A percentile compares a stretch with the other conserved stretches of the same genome.
Evolutionary conservation across 2,888 invertebrate genomes (phyloP).

Genomic region (Acrobasis suavella): DNA sequence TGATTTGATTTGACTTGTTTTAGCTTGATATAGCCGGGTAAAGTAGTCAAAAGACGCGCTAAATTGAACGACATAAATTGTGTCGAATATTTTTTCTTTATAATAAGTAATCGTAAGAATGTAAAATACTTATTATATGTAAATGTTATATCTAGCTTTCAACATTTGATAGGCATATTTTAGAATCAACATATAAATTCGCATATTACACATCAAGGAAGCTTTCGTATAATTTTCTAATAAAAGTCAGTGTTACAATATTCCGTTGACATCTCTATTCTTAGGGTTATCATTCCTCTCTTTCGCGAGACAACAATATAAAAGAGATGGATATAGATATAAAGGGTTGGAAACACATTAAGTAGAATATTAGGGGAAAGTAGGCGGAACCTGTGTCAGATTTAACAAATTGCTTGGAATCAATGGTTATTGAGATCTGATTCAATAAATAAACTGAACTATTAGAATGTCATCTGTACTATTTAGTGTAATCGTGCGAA

Average conservation of each 20-base stretch:
- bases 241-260: slow-evolving; percentile 55
- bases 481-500: slow-evolving; percentile 17
- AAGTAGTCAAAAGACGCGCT: too few relatives aligned
- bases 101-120: too few relatives aligned
- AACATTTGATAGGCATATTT: not conserved
- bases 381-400: slow-evolving; percentile 69
- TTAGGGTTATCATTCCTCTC: slow-evolving; percentile 41
- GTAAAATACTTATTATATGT: not conserved
- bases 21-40: too few relatives aligned
- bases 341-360: slow-evolving; percentile 51
- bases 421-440: slow-evolving; percentile 41
- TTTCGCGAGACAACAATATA: slow-evolving; percentile 32
- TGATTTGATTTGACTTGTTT: too few relatives aligned
- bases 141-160: not conserved
- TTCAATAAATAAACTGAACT: slow-evolving; percentile 20
- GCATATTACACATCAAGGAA: slow-evolving; percentile 30
- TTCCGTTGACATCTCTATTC: slow-evolving; percentile 54
- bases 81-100: too few relatives aligned
- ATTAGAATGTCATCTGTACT: slow-evolving; percentile 5
- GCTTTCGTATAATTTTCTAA: slow-evolving; percentile 63
- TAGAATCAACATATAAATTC: slow-evolving; percentile 7
- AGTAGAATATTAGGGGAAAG: slow-evolving; percentile 63
- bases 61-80: too few relatives aligned
- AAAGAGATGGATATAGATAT: slow-evolving; percentile 34
- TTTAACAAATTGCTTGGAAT: slow-evolving; percentile 74